phyloP scores from a whole-genome alignment of 2,888 invertebrate species.

The Microchrysa polita region DNA sequence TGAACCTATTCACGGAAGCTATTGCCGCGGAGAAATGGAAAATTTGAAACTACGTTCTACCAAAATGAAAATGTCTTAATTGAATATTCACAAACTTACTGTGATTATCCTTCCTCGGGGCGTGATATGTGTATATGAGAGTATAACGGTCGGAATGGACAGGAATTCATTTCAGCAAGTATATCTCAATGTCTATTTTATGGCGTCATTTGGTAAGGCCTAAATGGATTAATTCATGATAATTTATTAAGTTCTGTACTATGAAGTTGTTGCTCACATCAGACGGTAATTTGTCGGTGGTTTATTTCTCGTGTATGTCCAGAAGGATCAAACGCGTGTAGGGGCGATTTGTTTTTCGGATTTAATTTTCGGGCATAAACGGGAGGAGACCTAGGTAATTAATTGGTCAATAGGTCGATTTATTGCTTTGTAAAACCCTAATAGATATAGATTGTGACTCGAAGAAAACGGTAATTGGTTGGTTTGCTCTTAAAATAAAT shows the following conservation, averaged over 20 bases:
- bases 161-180: too few species aligned
- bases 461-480: too few species aligned
- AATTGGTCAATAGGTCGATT: background rate
- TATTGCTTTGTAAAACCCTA: background rate
- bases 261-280: conserved; percentile 13
- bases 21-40: background rate
- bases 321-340: too few species aligned
- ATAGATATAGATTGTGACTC: too few species aligned
- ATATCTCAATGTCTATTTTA: background rate
- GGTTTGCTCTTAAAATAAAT: too few species aligned
- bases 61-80: conserved; percentile 13
- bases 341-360: background rate
- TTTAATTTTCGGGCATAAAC: background rate
- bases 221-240: conserved; percentile 1
- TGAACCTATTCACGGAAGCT: background rate
- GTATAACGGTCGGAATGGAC: background rate
- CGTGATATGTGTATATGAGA: background rate
- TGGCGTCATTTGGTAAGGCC: background rate
- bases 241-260: conserved; percentile 36
- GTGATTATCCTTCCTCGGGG: conserved; percentile 5
- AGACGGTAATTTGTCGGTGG: conserved; percentile 15
- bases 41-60: conserved; percentile 16
- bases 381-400: background rate
- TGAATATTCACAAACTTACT: background rate
- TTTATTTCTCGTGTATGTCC: background rate